Conservation (phyloP, 2,113 vertebrate species). For the Trogon surrucura region DNA sequence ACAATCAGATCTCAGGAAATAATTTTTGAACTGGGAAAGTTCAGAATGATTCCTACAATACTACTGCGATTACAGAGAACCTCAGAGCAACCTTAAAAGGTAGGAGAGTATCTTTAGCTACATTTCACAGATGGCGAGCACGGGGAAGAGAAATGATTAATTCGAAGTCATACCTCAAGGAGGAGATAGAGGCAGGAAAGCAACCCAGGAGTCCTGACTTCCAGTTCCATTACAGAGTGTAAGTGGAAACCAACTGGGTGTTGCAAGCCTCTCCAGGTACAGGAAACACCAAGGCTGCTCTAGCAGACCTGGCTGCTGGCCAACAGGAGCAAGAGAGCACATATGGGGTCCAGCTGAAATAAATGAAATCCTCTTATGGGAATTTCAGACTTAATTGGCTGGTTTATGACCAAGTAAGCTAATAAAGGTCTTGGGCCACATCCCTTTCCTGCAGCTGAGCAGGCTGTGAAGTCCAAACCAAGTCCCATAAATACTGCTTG, state of each 20-base stretch:
- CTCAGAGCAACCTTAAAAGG: background rate
- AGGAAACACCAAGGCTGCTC: background rate
- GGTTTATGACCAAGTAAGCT: slow-evolving; percentile 5
- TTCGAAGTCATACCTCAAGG: background rate
- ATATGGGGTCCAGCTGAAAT: background rate
- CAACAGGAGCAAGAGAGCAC: background rate
- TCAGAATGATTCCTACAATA: background rate
- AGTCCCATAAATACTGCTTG: background rate
- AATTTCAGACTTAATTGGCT: slow-evolving; percentile 22
- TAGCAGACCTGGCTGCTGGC: slow-evolving; percentile 24
- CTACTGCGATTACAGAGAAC: background rate
- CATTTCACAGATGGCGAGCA: background rate
- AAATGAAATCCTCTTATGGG: background rate
- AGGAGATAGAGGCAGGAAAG: background rate
- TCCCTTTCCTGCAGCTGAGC: background rate
- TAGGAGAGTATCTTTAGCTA: background rate
- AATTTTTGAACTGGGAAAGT: background rate
- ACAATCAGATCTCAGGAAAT: background rate
- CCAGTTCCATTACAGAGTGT: background rate
- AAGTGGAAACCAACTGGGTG: background rate
- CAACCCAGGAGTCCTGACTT: background rate
- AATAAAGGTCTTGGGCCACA: background rate
- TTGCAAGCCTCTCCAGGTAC: background rate
- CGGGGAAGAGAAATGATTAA: background rate
- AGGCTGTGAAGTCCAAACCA: background rate